phyloP scores from a whole-genome alignment of 1,140 invertebrate species.

The Harpegnathos saltator region DNA sequence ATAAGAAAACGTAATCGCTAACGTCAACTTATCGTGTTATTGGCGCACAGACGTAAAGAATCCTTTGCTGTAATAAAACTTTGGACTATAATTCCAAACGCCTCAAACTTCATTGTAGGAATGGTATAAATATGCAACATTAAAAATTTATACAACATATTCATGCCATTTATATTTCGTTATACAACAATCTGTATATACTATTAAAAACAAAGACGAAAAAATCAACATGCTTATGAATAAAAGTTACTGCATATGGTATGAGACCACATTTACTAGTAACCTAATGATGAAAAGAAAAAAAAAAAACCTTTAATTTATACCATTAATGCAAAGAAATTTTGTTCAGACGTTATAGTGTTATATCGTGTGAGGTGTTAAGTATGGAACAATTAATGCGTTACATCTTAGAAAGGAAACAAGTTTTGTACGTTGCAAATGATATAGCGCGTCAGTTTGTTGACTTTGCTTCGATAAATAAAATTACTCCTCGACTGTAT shows the following conservation, averaged over 20 bases:
- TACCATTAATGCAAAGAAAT: conserved; percentile 77
- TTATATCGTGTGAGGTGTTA: conserved; percentile 49
- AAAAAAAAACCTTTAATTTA: conserved; percentile 61
- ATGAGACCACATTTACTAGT: conserved; percentile 19
- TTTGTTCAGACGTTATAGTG: conserved; percentile 54
- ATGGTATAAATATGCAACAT: conserved; percentile 75
- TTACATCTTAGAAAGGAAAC: conserved; percentile 40
- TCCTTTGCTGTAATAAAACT: conserved; percentile 75
- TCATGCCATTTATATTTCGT: background rate
- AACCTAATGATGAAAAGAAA: conserved; percentile 47
- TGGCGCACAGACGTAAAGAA: conserved; percentile 46
- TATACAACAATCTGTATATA: background rate
- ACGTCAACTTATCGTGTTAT: conserved; percentile 14
- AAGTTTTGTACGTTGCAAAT: conserved; percentile 13
- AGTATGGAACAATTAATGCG: conserved; percentile 54
- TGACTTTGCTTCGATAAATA: conserved; percentile 1
- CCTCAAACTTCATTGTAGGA: conserved; percentile 77
- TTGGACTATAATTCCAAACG: conserved; percentile 73
- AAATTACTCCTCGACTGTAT: conserved; percentile 3
- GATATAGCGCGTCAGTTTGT: conserved; percentile 9
- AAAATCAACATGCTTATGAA: background rate
- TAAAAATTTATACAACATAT: conserved; percentile 39
- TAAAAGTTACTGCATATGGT: conserved; percentile 4
- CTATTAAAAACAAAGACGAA: background rate
- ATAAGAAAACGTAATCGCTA: background rate